Evolutionary conservation across 2,797 vertebrate genomes (phyloP).

Genomic region (Pangasius macronema): DNA sequence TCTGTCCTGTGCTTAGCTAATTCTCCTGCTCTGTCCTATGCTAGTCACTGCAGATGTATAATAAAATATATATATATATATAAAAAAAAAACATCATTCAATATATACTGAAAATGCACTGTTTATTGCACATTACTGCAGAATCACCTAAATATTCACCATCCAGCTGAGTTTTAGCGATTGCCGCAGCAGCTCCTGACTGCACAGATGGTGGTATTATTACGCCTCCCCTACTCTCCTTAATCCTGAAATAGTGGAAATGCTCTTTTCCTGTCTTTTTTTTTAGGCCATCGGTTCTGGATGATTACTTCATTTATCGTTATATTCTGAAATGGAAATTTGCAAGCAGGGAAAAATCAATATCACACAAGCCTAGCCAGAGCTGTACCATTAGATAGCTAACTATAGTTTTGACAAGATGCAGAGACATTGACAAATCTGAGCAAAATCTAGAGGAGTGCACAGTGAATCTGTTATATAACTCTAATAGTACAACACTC

Average conservation of each 20-base stretch:
- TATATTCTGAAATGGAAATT: background rate
- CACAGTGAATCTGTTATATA: background rate
- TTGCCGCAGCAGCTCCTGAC: background rate
- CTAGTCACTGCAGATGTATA: background rate
- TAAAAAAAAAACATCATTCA: background rate
- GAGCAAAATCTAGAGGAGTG: background rate
- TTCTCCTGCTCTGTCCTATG: background rate
- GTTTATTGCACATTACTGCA: background rate
- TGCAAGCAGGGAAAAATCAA: background rate
- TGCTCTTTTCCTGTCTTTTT: background rate
- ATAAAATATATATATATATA: no score
- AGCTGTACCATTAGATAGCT: background rate
- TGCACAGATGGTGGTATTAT: slow-evolving; percentile 6
- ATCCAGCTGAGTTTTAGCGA: background rate
- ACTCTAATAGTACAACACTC: background rate
- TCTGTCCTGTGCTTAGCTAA: background rate
- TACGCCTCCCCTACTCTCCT: background rate
- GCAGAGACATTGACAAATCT: background rate
- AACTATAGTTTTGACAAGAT: background rate
- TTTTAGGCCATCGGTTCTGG: background rate
- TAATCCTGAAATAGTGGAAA: background rate
- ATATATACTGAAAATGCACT: background rate
- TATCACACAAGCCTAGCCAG: background rate
- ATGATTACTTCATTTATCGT: background rate
- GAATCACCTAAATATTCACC: background rate